phyloP scores from a whole-genome alignment of 2,113 vertebrate genomes.

The human (Homo sapiens) region GRCh38 chr7:73459501-73460000 shows the following conservation, averaged over 20 bases:
- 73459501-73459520: background rate
- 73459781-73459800: background rate
- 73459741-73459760: background rate
- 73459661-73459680: slow-evolving; percentile 94
- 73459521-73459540: slow-evolving; percentile 86
- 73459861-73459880: background rate
- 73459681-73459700: slow-evolving; percentile 96
- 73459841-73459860: background rate
- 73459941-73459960: too few species aligned
- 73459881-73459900: background rate
- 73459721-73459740: background rate
- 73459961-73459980: too few species aligned
- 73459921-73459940: too few species aligned
- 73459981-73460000: too few species aligned
- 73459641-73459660: slow-evolving; percentile 97
- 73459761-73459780: background rate
- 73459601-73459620: slow-evolving; percentile 94
- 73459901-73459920: background rate
- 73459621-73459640: slow-evolving; percentile 99
- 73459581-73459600: slow-evolving; percentile 89
- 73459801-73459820: background rate
- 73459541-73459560: slow-evolving; percentile 96
- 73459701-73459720: slow-evolving; percentile 92
- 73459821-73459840: background rate
- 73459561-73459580: slow-evolving; percentile 96